A percentile compares a stretch with the other conserved stretches of the same genome.
phyloP scores from a whole-genome alignment of 2,113 vertebrate genomes.

The Cyphomyrus plagiostoma region DNA sequence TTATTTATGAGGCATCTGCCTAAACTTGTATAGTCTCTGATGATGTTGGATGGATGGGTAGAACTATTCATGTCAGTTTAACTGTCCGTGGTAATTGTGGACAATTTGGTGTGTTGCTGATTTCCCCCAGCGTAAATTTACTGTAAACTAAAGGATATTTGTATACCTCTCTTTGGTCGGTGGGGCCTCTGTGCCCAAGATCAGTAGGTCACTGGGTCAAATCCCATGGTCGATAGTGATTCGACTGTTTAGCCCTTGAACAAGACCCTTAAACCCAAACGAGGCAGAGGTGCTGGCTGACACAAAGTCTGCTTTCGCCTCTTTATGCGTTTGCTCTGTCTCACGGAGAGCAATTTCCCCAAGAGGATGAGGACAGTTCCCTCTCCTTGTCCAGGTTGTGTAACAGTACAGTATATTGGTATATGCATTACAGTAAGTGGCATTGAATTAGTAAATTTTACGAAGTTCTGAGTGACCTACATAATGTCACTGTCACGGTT shows the following conservation, averaged over 20 bases:
- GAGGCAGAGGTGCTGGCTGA: not conserved
- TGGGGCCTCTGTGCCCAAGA: not conserved
- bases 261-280: not conserved
- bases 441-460: not conserved
- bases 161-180: not conserved
- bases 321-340: not conserved
- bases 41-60: not conserved
- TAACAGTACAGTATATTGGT: not conserved
- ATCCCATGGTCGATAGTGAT: not conserved
- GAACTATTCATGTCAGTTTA: not conserved
- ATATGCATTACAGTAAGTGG: not conserved
- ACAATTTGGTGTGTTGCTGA: not conserved
- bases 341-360: not conserved
- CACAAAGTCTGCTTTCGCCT: not conserved
- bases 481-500: not conserved
- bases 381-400: not conserved
- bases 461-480: not conserved
- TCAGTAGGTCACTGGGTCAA: not conserved
- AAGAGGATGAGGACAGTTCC: not conserved
- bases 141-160: not conserved
- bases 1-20: not conserved
- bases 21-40: not conserved
- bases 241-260: not conserved
- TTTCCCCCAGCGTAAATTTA: not conserved
- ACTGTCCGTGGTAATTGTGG: not conserved